Percentiles rank a stretch among this genome's conserved stretches.
Evolutionary conservation across 2,113 vertebrate genomes (phyloP).

Genomic region (Vulpes ferrilata): DNA sequence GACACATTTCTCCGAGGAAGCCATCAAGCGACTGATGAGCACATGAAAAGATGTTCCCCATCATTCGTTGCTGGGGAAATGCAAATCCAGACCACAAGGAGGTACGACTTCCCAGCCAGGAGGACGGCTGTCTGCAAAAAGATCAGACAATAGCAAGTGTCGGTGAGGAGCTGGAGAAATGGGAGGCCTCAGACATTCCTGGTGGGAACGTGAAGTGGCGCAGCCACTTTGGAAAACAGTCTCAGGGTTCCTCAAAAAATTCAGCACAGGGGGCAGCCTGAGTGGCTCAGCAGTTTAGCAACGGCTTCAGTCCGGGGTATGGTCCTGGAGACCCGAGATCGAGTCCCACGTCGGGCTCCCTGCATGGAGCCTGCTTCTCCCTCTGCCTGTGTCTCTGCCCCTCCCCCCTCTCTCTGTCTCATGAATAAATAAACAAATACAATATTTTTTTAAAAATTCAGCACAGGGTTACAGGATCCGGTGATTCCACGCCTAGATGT

Average conservation of each 20-base stretch:
- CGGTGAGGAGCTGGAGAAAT: not conserved
- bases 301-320: too few relatives aligned
- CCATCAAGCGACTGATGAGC: fast-evolving
- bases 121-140: not conserved
- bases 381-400: too few relatives aligned
- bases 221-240: not conserved
- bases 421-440: too few relatives aligned
- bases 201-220: fast-evolving
- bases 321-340: too few relatives aligned
- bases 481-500: not conserved
- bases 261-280: not conserved
- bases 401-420: too few relatives aligned
- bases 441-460: not conserved
- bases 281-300: too few relatives aligned
- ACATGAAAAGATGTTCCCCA: not conserved
- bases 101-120: fast-evolving
- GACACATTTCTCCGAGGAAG: not conserved
- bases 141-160: not conserved
- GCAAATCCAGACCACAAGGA: not conserved
- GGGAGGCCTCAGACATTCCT: not conserved
- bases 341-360: too few relatives aligned
- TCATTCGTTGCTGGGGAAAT: not conserved
- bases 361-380: too few relatives aligned
- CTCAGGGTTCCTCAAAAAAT: not conserved
- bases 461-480: not conserved